These are phyloP conservation scores for Heterotis niloticus DNA, from an alignment of 2,113 vertebrate genomes.

Conservation along the genomic window DNA sequence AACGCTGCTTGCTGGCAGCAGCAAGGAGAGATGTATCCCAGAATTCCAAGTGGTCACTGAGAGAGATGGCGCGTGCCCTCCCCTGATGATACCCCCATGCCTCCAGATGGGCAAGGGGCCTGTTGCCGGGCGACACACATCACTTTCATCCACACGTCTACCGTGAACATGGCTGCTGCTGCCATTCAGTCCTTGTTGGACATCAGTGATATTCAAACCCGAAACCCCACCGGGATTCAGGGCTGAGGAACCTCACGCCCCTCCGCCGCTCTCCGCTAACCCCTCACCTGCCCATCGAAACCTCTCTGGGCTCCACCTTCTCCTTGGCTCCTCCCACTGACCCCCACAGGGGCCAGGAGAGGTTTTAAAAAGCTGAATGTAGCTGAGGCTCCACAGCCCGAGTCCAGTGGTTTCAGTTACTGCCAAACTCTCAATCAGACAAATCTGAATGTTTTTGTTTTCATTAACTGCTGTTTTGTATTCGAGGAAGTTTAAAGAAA, in stretches of 20 bases:
- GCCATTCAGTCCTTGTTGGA: constrained; percentile 13
- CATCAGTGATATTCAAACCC: background rate
- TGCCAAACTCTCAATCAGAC: constrained; percentile 40
- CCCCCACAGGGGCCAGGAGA: background rate
- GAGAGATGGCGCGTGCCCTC: background rate
- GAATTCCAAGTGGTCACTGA: no score
- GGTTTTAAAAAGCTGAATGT: constrained; percentile 25
- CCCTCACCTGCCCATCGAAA: background rate
- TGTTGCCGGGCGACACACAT: background rate
- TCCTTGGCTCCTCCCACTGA: background rate
- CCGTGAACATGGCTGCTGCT: constrained; percentile 3
- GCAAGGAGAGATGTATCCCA: no score
- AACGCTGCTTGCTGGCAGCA: no score
- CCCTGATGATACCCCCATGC: background rate
- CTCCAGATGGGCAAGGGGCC: no score
- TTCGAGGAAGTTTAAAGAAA: constrained; percentile 26
- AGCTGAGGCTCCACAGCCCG: constrained; percentile 30
- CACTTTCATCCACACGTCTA: constrained; percentile 12
- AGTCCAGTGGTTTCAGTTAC: constrained; percentile 34
- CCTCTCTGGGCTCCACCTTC: background rate
- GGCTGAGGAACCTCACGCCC: background rate
- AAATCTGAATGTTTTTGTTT: constrained; percentile 43
- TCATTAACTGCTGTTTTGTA: constrained; percentile 52
- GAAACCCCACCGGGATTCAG: background rate
- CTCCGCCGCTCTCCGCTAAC: background rate